Evolutionary conservation across 2,797 vertebrate genomes (phyloP).

Genomic region (Sebastes itinus): DNA sequence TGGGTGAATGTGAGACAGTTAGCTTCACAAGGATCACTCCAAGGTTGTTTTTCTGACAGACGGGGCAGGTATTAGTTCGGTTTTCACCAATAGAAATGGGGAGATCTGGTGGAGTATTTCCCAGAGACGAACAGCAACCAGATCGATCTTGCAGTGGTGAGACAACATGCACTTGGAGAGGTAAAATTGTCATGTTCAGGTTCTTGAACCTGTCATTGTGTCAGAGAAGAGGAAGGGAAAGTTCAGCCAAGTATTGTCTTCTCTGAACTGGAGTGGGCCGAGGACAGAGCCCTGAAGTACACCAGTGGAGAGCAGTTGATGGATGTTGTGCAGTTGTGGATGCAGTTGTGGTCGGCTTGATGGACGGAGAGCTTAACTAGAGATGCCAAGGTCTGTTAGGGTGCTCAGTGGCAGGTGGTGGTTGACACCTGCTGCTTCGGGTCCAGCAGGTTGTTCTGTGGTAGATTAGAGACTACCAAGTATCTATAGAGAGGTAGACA

Average conservation of each 20-base stretch:
- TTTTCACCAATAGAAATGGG: too few relatives aligned
- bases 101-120: too few relatives aligned
- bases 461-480: background rate
- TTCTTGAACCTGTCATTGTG: background rate
- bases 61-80: too few relatives aligned
- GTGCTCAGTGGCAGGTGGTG: too few relatives aligned
- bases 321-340: too few relatives aligned
- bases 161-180: background rate
- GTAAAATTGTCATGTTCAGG: background rate
- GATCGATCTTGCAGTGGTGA: background rate
- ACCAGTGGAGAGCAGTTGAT: too few relatives aligned
- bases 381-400: too few relatives aligned
- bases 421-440: background rate
- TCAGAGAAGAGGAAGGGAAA: background rate
- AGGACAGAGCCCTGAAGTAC: background rate
- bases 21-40: too few relatives aligned
- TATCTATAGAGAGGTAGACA: background rate
- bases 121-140: background rate
- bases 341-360: too few relatives aligned
- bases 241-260: background rate
- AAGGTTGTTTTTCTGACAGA: accelerated
- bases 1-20: too few relatives aligned
- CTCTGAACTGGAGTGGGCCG: background rate
- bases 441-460: background rate
- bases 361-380: too few relatives aligned